phyloP scores from a whole-genome alignment of 2,113 vertebrate genomes.

The Etheostoma cragini region DNA sequence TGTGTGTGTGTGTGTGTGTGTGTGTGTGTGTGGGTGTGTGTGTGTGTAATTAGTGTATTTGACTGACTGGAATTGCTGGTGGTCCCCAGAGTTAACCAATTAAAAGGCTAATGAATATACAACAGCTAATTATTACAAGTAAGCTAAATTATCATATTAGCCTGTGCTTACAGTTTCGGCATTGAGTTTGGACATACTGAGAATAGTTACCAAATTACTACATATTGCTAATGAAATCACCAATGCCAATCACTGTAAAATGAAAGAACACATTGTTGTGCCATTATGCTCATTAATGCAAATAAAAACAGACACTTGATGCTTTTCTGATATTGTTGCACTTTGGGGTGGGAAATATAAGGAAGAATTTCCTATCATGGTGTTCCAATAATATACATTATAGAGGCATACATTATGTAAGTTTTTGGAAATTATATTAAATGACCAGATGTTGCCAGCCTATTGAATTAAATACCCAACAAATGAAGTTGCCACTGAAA shows the following conservation, averaged over 20 bases:
- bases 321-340: conserved; percentile 6
- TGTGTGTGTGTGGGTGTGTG: conserved; percentile 30
- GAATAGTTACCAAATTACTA: conserved; percentile 37
- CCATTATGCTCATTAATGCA: conserved; percentile 42
- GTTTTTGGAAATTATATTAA: neutral
- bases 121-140: conserved; percentile 83
- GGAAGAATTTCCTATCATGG: neutral
- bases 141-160: conserved; percentile 81
- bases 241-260: conserved; percentile 34
- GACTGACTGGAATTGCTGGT: conserved; percentile 74
- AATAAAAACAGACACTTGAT: conserved; percentile 41
- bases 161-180: conserved; percentile 64
- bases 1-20: conserved; percentile 25
- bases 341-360: neutral
- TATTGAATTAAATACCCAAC: conserved; percentile 12
- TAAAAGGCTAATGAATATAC: conserved; percentile 86
- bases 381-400: neutral
- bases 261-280: conserved; percentile 35
- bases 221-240: conserved; percentile 27
- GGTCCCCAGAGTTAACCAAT: conserved; percentile 82
- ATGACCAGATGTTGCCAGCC: neutral
- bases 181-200: conserved; percentile 58
- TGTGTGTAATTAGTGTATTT: conserved; percentile 76
- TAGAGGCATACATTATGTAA: neutral
- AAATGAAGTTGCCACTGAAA: conserved; percentile 14